phyloP scores from a whole-genome alignment of 2,113 vertebrate genomes.

The Protomyctophum bolini region DNA sequence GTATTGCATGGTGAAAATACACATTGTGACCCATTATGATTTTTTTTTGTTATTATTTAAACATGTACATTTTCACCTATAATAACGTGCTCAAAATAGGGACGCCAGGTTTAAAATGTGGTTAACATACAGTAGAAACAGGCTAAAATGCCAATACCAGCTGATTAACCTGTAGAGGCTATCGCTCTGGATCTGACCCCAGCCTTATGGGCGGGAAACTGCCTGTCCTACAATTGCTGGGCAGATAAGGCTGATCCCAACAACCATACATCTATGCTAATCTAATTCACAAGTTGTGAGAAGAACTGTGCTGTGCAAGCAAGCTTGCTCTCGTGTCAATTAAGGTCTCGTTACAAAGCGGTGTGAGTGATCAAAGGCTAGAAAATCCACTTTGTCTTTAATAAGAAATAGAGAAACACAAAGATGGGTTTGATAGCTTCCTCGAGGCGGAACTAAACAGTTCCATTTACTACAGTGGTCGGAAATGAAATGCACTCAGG shows the following conservation, averaged over 20 bases:
- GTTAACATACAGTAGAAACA: too few species aligned
- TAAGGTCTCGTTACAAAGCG: constrained; percentile 20
- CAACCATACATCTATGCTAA: background rate
- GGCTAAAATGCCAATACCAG: background rate
- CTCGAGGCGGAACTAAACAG: constrained; percentile 56
- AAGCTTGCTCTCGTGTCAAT: background rate
- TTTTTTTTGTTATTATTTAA: too few species aligned
- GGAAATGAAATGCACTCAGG: constrained; percentile 40
- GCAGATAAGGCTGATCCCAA: background rate
- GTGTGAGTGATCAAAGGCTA: constrained; percentile 21
- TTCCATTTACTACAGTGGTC: constrained; percentile 53
- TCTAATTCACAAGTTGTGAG: background rate
- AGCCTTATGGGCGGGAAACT: background rate
- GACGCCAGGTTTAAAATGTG: too few species aligned
- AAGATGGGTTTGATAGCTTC: constrained; percentile 41
- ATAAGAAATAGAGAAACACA: constrained; percentile 4
- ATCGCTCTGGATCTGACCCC: background rate
- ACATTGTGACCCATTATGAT: too few species aligned
- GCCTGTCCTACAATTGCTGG: background rate
- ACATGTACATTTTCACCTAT: too few species aligned
- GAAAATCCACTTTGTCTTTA: constrained; percentile 7
- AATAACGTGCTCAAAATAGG: too few species aligned
- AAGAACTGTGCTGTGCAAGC: constrained; percentile 3
- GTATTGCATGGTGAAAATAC: too few species aligned
- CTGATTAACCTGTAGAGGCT: background rate